Conservation (phyloP, 2,797 vertebrate species). For the Remorina albescens region DNA sequence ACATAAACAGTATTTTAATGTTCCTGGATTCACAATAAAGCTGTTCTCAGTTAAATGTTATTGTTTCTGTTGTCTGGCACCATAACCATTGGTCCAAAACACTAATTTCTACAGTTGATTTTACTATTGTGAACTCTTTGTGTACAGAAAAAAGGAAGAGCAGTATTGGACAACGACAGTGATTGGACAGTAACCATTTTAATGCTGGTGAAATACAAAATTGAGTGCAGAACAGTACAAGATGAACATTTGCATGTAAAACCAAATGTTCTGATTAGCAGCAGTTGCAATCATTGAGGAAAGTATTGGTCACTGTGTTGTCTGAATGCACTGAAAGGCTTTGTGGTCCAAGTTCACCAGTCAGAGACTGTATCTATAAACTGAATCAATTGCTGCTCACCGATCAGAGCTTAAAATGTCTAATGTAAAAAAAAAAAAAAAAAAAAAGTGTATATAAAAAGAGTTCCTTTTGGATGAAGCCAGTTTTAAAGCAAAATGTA, state of each 20-base stretch:
- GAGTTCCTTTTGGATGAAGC: not conserved
- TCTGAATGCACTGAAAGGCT: not conserved
- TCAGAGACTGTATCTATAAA: constrained; percentile 1
- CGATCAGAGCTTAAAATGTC: not conserved
- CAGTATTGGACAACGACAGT: constrained; percentile 1
- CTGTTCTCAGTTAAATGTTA: too few species aligned
- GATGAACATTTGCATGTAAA: constrained; percentile 40
- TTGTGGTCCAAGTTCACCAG: constrained; percentile 12
- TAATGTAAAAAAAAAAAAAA: not conserved
- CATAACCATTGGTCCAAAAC: too few species aligned
- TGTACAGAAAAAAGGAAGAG: not conserved
- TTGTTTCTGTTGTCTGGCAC: too few species aligned
- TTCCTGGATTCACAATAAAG: too few species aligned
- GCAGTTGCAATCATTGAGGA: constrained; percentile 25
- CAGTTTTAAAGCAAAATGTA: not conserved
- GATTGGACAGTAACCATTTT: constrained; percentile 59
- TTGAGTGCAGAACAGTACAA: constrained; percentile 50
- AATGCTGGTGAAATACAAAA: constrained; percentile 72
- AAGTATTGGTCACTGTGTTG: not conserved
- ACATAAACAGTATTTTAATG: too few species aligned
- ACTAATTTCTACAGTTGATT: too few species aligned
- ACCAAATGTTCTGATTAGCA: constrained; percentile 30
- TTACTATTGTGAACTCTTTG: not conserved
- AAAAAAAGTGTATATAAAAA: not conserved
- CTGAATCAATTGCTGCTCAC: not conserved